A percentile compares a stretch with the other conserved stretches of the same genome.
These are phyloP conservation scores for Busseola fusca DNA, from an alignment of 2,888 invertebrate genomes.

Conservation along the genomic window DNA sequence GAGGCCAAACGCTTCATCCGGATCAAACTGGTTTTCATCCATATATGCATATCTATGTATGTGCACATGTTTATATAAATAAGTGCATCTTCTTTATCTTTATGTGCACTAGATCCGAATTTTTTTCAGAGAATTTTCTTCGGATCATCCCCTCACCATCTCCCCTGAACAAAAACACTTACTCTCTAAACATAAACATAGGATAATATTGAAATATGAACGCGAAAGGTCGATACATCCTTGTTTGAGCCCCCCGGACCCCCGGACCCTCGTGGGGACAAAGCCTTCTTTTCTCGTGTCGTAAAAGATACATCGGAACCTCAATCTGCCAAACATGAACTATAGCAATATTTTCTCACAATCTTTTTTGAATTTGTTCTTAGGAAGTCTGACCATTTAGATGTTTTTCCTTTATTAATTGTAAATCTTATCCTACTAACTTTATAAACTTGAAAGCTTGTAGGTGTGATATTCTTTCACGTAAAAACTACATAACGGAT, in stretches of 20 bases:
- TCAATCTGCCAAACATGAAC: constrained; percentile 28
- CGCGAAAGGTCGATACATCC: not conserved
- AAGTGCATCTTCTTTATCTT: no score
- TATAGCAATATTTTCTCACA: constrained; percentile 1
- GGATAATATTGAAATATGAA: not conserved
- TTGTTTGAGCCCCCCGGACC: not conserved
- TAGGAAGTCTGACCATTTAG: not conserved
- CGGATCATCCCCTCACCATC: no score
- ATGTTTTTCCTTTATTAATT: not conserved
- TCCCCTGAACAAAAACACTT: not conserved
- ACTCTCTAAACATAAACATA: not conserved
- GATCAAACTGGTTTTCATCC: no score
- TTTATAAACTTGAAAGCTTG: no score
- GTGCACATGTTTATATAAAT: no score
- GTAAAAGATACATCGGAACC: constrained; percentile 11
- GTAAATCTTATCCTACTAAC: no score
- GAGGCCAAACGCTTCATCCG: no score
- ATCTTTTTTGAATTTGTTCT: constrained; percentile 7
- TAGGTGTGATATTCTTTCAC: no score
- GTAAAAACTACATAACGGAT: no score
- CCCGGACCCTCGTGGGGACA: no score
- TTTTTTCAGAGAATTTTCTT: not conserved
- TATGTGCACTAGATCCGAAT: not conserved
- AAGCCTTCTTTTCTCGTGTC: not conserved
- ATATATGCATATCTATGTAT: no score